Conservation (phyloP, 2,113 vertebrate species). For the Phodopus roborovskii region DNA sequence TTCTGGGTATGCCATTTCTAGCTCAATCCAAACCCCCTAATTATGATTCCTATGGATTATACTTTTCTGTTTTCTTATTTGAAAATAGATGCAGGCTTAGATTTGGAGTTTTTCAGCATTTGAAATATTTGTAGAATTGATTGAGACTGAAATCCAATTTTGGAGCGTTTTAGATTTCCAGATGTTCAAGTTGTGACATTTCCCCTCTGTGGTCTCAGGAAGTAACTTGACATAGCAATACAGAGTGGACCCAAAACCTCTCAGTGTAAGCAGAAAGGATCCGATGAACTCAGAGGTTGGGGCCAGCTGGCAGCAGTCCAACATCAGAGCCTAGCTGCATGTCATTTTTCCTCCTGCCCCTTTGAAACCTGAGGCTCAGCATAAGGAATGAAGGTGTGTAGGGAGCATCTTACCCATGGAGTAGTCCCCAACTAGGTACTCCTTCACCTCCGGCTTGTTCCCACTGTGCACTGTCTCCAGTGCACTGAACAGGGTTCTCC, state of each 20-base stretch:
- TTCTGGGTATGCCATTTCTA: not conserved
- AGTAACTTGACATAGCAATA: not conserved
- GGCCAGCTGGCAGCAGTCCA: not conserved
- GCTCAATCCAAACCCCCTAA: not conserved
- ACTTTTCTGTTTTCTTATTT: not conserved
- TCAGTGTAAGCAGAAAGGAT: not conserved
- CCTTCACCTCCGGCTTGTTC: slow-evolving; percentile 94
- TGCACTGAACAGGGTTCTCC: slow-evolving; percentile 97
- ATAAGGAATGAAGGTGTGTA: not conserved
- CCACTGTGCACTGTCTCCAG: slow-evolving; percentile 94
- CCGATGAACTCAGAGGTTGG: not conserved
- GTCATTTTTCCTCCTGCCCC: not conserved
- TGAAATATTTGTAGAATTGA: not conserved
- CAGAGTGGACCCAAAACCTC: not conserved
- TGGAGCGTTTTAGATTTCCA: not conserved
- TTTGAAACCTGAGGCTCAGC: not conserved
- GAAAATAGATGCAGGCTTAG: not conserved
- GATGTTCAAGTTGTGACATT: not conserved
- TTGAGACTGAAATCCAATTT: not conserved
- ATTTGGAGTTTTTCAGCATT: not conserved
- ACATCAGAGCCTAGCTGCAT: not conserved
- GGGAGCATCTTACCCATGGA: slow-evolving; percentile 90
- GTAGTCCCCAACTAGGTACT: slow-evolving; percentile 96
- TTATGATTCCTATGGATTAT: not conserved
- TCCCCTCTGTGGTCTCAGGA: not conserved